Evolutionary conservation across 2,113 vertebrate genomes (phyloP), one percentile per base, ranked within the genome.

Genomic region (Epinephelus cyanopodus): DNA sequence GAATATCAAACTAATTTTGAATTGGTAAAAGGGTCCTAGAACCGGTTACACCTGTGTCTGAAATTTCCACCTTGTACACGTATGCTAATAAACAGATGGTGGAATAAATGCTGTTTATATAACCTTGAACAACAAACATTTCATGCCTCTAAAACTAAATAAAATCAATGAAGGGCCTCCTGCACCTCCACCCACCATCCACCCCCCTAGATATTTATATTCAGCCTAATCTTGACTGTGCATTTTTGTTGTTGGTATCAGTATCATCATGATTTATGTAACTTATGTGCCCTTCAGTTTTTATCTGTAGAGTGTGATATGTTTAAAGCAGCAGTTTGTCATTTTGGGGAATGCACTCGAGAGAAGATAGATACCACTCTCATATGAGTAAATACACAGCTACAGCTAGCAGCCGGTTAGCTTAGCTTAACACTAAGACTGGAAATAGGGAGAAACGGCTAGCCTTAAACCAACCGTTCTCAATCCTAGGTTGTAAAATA

Each of bases 51-150:
- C 45, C 39, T 56, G 47, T 42, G 1, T 45, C 33, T 23, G 29
- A 71, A 82, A 63, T 50, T 10, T 48, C 8, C 48, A 54, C 15
- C n/a, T 79, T 48, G 67, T 72, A 66, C 48, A 15, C 23, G 29
- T 63, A 63, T 75, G 63, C 61, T 66, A 53, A 81, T 75, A 68
- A 75, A 77, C 78, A 80, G 58, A 80, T 57, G 69, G 57, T 37
- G 53, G 47, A 76, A 61, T 72, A 58, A 68, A 50, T 79, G 62
- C 14, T 64, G 54, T 64, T 57, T 65, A 54, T 58, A 19, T 63
- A 73, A 77, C 77, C 66, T 77, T 80, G 52, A 83, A 74, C 67
- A 74, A 65, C 14, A 74, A 78, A 69, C 45, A 56, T 62, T 66
- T 80, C 48, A 73, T 61, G 69, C 21, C 27, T 82, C 21, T 39